Base-by-base conservation (phyloP, 2,888 invertebrate genomes). In the Oscheius sp. region DNA sequence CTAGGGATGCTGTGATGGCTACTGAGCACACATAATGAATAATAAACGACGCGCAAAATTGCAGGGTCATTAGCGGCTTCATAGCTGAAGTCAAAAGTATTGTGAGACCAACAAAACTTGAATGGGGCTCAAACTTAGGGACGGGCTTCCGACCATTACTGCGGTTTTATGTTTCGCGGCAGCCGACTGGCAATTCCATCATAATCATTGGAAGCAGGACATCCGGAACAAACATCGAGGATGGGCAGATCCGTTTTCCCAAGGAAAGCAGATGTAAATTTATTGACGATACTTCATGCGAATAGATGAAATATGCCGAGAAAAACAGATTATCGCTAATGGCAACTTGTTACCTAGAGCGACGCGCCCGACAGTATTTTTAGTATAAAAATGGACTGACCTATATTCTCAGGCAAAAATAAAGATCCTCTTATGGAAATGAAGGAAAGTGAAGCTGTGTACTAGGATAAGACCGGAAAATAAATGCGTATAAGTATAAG, bases 31-130 rank as follows among this genome's bases (percentile, higher is more conserved):
- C 27, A 49, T 66, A 49, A 66, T 66, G 66, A 66, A 66, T 66
- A 66, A 66, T 66, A 66, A 66, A 52, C 66, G 66, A 66, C 16
- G 66, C 66, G 66, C 25, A 52, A 66, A 66, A 66, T 66, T 66
- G 66, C 66, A 66, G 52, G n/a, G 63, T 63, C 43, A 45, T 63
- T 63, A 63, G 43, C 13, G 58, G 27, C 58, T 58, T 58, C 25
- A 35, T 6, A 35, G 35, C 35, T 23, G 25, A 25, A 21, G 49
- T 49, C 49, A 55, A 25, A 25, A 25, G 56, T 7, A 29, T 23
- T 35, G 3, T 35, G 35, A 27, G 58, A 29, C 58, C 27, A 58
- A 27, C 58, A 58, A 58, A 58, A 27, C 27, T 1, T 55, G 49
- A 49, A 49, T 49, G 49, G 49, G 49, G 21, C 3, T 5, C 13